Base-by-base conservation (phyloP, 2,797 vertebrate genomes). In the Manis crassicaudata region DNA sequence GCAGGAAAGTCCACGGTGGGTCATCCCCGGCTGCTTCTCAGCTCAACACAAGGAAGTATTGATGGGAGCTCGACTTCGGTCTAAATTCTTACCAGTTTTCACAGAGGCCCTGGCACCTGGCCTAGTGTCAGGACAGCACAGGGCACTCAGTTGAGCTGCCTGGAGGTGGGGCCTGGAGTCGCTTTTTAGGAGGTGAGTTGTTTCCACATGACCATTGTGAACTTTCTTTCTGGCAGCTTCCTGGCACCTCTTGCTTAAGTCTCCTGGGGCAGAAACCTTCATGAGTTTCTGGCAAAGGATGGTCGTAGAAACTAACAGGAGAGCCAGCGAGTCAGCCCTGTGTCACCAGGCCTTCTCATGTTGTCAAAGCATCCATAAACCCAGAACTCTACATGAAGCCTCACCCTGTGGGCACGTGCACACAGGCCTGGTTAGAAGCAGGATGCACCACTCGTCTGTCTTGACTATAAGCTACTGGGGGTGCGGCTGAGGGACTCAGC, bases 231-330 rank as follows among this genome's bases (percentile, higher is more conserved):
- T 12, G 43, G 90, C 16, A 23, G 77, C 12, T 62, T 77, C 94
- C 75, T 8, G 86, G 95, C 54, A 93, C 23, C 6, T 89, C 58
- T 6, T 32, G 95, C 98, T 99, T 99, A 99, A 0, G 98, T 99
- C 92, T 99, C 98, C 97, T 99, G 99, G 0, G 99, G 99, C 35
- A 35, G 84, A 99, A 68, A 99, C 99, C 52, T 99, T 98, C 99
- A 99, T 98, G 97, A 99, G 18, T 94, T 99, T 99, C 99, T 99
- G 99, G 97, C 98, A 99, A 35, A 99, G 62, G 12, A 98, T 99
- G 0, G 99, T 99, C 6, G 98, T 92, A 0, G 98, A 99, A 96
- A 98, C 99, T 99, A 96, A 0, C 1, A 3, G 21, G 87, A 14
- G 96, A 94, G 43, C 25, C 14, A 70, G 9, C 25, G 67, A 0